Percentiles rank a stretch among this genome's conserved stretches.
Conservation (phyloP, 2,113 vertebrate genomes). For the Etheostoma spectabile region DNA sequence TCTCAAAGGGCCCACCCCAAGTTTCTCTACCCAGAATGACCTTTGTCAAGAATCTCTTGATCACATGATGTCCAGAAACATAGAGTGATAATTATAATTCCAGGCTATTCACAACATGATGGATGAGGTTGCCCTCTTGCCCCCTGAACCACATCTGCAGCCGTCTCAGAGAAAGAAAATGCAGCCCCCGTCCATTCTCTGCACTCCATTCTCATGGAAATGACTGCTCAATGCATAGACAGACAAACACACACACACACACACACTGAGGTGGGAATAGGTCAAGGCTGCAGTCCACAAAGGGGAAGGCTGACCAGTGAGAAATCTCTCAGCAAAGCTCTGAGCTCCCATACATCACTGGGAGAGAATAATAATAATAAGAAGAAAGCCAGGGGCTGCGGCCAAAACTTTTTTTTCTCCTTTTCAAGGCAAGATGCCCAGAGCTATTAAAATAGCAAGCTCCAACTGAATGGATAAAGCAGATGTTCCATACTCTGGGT, state of each 20-base stretch:
- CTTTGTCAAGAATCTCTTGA: constrained; percentile 66
- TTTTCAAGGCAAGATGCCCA: constrained; percentile 77
- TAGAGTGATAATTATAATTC: constrained; percentile 64
- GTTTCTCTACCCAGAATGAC: constrained; percentile 57
- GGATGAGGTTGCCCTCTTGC: constrained; percentile 67
- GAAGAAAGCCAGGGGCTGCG: constrained; percentile 71
- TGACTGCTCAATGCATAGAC: constrained; percentile 51
- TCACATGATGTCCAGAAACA: constrained; percentile 65
- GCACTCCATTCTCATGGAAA: constrained; percentile 81
- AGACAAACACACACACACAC: constrained; percentile 40
- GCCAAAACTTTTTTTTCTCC: constrained; percentile 54
- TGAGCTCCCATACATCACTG: constrained; percentile 55
- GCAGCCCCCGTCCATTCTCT: constrained; percentile 76
- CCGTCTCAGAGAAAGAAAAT: constrained; percentile 54
- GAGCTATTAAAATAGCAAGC: constrained; percentile 75
- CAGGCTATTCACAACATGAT: constrained; percentile 69
- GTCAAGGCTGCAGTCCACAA: constrained; percentile 77
- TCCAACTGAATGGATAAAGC: constrained; percentile 77
- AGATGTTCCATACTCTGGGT: constrained; percentile 79
- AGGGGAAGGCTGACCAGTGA: constrained; percentile 76
- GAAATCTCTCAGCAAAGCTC: constrained; percentile 61
- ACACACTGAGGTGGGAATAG: constrained; percentile 72
- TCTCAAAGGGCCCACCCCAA: constrained; percentile 31
- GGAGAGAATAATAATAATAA: constrained; percentile 77
- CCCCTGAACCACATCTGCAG: constrained; percentile 55